Conservation (phyloP, 2,113 vertebrate genomes). For the Hymenochirus boettgeri region DNA sequence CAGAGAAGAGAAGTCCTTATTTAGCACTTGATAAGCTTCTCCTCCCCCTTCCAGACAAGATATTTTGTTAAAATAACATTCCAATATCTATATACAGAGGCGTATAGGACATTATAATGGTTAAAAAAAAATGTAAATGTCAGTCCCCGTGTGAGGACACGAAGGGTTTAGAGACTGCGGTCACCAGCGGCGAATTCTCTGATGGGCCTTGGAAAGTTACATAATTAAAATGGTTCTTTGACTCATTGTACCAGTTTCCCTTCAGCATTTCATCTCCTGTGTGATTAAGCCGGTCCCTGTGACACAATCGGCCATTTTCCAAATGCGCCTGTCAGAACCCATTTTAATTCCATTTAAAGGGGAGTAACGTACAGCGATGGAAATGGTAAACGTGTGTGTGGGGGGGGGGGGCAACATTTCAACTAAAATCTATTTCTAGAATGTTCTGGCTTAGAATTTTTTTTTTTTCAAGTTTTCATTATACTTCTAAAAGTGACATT, state of each 20-base stretch:
- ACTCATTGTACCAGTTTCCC: constrained; percentile 7
- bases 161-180: background rate
- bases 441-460: too few species aligned
- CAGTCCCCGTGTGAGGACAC: background rate
- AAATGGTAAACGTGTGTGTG: too few species aligned
- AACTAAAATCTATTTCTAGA: too few species aligned
- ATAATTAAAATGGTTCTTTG: background rate
- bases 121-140: too few species aligned
- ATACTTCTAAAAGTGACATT: too few species aligned
- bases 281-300: background rate
- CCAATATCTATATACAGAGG: constrained; percentile 57
- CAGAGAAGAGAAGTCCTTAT: constrained; percentile 58
- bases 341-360: background rate
- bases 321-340: background rate
- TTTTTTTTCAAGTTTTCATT: too few species aligned
- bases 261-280: background rate
- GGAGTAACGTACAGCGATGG: too few species aligned
- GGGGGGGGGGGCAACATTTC: too few species aligned
- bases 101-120: background rate
- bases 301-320: background rate
- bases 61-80: constrained; percentile 75
- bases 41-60: constrained; percentile 61
- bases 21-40: constrained; percentile 62
- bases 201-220: background rate
- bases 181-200: background rate